Evolutionary conservation across 1,140 invertebrate species (phyloP).

Genomic region (Nasonia longicornis): DNA sequence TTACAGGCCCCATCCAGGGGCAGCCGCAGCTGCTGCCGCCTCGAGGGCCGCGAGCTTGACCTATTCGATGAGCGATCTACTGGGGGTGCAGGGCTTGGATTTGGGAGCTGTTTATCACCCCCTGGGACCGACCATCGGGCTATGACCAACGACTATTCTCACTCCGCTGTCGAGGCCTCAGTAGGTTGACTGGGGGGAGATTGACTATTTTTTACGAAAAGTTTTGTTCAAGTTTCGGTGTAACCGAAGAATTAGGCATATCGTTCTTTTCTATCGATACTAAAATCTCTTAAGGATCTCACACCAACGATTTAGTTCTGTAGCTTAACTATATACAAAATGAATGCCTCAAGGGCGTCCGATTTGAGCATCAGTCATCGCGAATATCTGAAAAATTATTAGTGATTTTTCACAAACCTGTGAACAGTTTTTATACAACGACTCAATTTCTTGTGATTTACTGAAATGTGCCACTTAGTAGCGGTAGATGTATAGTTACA

Average conservation of each 20-base stretch:
- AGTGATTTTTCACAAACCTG: background rate
- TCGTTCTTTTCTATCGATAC: no score
- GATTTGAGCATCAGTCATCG: no score
- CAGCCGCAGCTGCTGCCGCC: constrained; percentile 64
- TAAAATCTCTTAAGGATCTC: background rate
- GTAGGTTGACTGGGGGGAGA: constrained; percentile 50
- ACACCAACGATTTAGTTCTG: background rate
- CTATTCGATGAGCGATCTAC: constrained; percentile 78
- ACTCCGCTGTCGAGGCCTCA: constrained; percentile 72
- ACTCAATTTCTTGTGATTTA: constrained; percentile 37
- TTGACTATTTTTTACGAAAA: background rate
- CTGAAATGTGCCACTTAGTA: constrained; percentile 32
- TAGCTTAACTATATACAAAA: background rate
- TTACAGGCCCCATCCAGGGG: constrained; percentile 66
- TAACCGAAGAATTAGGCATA: no score
- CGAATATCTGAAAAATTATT: background rate
- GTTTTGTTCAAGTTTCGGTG: background rate
- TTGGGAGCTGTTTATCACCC: constrained; percentile 74
- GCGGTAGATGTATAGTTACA: background rate
- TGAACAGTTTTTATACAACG: constrained; percentile 32
- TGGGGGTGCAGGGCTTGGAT: constrained; percentile 76
- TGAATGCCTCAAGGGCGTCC: no score
- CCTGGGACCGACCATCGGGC: constrained; percentile 72
- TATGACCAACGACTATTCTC: constrained; percentile 76
- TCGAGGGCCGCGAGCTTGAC: constrained; percentile 70